phyloP scores from a whole-genome alignment of 2,797 vertebrate genomes.

The Sphaeramia orbicularis region DNA sequence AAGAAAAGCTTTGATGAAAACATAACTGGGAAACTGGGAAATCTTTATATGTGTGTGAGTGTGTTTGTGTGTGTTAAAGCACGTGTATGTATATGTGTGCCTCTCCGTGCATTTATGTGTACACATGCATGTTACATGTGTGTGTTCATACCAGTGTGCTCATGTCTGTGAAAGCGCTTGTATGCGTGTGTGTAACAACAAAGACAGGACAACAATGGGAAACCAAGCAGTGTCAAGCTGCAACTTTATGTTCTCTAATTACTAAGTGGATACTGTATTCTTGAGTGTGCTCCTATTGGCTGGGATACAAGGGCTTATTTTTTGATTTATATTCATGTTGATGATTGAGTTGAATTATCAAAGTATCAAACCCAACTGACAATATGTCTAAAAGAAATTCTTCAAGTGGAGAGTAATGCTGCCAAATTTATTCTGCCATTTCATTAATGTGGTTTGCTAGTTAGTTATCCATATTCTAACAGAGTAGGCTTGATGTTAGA shows the following conservation, averaged over 20 bases:
- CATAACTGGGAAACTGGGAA: conserved; percentile 86
- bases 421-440: conserved; percentile 77
- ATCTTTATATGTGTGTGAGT: conserved; percentile 78
- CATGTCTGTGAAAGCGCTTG: conserved; percentile 6
- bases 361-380: conserved; percentile 74
- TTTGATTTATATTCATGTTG: conserved; percentile 78
- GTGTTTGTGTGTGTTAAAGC: conserved; percentile 47
- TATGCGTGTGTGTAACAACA: conserved; percentile 72
- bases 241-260: conserved; percentile 86
- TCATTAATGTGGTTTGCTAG: conserved; percentile 81
- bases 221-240: conserved; percentile 85
- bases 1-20: conserved; percentile 88
- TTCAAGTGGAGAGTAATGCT: conserved; percentile 72
- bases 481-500: conserved; percentile 83
- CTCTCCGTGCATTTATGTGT: conserved; percentile 11
- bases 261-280: conserved; percentile 77
- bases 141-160: background rate
- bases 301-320: conserved; percentile 69
- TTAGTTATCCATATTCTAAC: conserved; percentile 85
- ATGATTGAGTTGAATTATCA: conserved; percentile 77
- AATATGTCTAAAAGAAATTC: conserved; percentile 78
- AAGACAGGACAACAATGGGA: conserved; percentile 82
- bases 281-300: conserved; percentile 76
- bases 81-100: conserved; percentile 17
- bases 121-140: conserved; percentile 5